phyloP scores from a whole-genome alignment of 2,113 vertebrate genomes.

The Sitta europaea region DNA sequence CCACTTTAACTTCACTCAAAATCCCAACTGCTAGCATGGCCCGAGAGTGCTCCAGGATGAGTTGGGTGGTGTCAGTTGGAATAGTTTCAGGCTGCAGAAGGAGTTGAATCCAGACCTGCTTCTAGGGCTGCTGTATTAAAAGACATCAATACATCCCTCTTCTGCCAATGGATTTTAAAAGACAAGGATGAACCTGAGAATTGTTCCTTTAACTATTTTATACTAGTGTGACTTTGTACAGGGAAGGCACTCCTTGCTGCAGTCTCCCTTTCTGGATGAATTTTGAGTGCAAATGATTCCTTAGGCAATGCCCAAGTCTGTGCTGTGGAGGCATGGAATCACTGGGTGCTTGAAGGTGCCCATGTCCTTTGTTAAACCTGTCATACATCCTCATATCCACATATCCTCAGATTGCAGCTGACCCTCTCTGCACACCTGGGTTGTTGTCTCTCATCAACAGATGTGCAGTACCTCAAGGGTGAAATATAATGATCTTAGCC shows the following conservation, averaged over 20 bases:
- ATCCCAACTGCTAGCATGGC: neutral
- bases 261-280: neutral
- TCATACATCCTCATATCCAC: too few relatives aligned
- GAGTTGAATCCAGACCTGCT: neutral
- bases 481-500: neutral
- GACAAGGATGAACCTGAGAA: neutral
- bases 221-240: neutral
- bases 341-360: neutral
- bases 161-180: neutral
- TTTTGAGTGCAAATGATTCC: neutral
- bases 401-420: neutral
- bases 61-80: neutral
- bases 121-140: neutral
- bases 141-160: neutral
- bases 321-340: rapidly evolving
- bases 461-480: neutral
- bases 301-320: neutral
- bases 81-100: neutral
- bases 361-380: neutral
- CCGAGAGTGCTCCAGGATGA: neutral
- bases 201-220: neutral
- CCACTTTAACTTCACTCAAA: neutral
- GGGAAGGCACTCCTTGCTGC: neutral
- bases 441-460: neutral
- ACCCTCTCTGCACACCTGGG: neutral